A percentile compares a stretch with the other conserved stretches of the same genome.
Evolutionary conservation across 1,140 invertebrate species (phyloP).

Genomic region (Drosophila takahashii): DNA sequence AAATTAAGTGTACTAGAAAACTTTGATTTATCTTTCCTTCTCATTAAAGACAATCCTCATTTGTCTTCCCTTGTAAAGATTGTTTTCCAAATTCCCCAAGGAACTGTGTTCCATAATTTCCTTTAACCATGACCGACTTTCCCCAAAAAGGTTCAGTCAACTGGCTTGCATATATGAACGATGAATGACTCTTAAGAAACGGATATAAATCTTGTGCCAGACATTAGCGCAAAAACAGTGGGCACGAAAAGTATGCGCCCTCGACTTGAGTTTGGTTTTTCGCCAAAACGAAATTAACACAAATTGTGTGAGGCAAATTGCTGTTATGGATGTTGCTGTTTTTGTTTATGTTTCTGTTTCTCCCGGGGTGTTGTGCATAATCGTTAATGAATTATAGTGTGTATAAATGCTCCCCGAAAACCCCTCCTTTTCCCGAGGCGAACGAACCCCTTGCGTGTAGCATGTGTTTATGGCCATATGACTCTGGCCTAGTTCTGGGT

Average conservation of each 20-base stretch:
- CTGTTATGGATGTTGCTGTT: slow-evolving; percentile 45
- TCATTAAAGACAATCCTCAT: no score
- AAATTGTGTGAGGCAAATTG: slow-evolving; percentile 62
- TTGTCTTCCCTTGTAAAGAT: neutral
- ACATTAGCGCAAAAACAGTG: slow-evolving; percentile 27
- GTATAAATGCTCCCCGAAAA: slow-evolving; percentile 13
- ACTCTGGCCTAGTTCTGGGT: slow-evolving; percentile 53
- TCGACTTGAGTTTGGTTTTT: slow-evolving; percentile 14
- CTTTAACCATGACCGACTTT: slow-evolving; percentile 17
- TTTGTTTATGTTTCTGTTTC: slow-evolving; percentile 12
- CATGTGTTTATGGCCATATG: slow-evolving; percentile 74
- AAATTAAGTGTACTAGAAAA: no score
- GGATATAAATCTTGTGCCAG: slow-evolving; percentile 73
- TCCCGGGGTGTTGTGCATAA: slow-evolving; percentile 69
- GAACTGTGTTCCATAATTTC: neutral
- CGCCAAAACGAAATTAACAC: slow-evolving; percentile 59
- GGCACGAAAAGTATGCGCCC: slow-evolving; percentile 9
- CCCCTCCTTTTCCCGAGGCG: neutral
- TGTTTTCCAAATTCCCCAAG: neutral
- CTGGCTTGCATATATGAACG: slow-evolving; percentile 52
- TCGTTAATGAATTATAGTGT: slow-evolving; percentile 77
- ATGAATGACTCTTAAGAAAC: slow-evolving; percentile 67
- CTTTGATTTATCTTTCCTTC: no score
- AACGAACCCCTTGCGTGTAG: slow-evolving; percentile 49
- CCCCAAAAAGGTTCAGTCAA: slow-evolving; percentile 49